Evolutionary conservation across 2,113 vertebrate genomes (phyloP).

Genomic region (Muntiacus muntjak): DNA sequence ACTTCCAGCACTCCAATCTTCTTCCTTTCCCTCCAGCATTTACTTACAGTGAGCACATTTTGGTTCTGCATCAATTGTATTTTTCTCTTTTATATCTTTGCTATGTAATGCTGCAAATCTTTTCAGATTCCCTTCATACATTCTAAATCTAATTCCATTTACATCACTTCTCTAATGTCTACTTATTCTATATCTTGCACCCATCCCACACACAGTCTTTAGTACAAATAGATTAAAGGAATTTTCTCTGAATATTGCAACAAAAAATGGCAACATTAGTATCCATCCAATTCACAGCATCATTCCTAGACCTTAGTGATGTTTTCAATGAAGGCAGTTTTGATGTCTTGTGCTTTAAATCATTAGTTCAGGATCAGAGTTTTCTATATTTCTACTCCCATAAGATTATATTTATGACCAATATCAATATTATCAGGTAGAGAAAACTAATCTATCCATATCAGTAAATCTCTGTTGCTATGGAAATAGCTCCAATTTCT

Average conservation of each 20-base stretch:
- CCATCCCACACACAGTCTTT: not conserved
- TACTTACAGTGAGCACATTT: not conserved
- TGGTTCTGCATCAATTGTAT: not conserved
- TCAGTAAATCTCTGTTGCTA: slow-evolving; percentile 49
- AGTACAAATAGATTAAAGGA: rapidly evolving
- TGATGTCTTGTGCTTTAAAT: not conserved
- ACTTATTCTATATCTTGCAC: not conserved
- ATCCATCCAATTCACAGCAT: not conserved
- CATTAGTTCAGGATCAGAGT: not conserved
- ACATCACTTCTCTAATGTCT: not conserved
- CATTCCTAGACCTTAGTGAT: not conserved
- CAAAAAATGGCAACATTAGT: not conserved
- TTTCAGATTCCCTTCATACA: not conserved
- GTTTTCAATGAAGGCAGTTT: not conserved
- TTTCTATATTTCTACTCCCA: not conserved
- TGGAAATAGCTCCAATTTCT: slow-evolving; percentile 48
- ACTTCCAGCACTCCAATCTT: not conserved
- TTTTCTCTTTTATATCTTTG: not conserved
- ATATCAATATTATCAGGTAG: not conserved
- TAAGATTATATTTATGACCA: not conserved
- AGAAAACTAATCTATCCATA: not conserved
- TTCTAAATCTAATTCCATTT: not conserved
- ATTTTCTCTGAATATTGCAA: not conserved
- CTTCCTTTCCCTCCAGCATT: not conserved
- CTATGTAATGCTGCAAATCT: not conserved